Base-by-base conservation (phyloP, 2,797 vertebrate species). In the Acanthurus leucopareius region DNA sequence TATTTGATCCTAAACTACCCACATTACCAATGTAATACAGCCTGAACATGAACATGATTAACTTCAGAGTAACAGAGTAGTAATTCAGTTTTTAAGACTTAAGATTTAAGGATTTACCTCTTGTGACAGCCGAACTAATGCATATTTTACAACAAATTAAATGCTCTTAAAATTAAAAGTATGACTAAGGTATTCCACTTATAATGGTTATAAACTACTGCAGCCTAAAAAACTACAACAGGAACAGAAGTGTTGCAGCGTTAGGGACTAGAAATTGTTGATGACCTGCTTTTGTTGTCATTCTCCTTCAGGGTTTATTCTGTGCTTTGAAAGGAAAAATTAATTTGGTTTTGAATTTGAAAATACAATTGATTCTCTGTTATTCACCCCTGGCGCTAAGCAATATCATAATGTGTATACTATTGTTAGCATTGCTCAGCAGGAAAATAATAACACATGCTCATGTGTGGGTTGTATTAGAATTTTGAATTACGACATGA, bases 281-380 rank as follows among this genome's bases (percentile, higher is more conserved):
- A 56, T 70, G 57, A 28, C 6, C 65, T 64, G 42, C 49, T 59
- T 73, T 60, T 75, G 65, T 68, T 69, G 40, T 54, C 56, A 38
- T 62, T 75, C 67, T 60, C 81, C 64, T 88, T 61, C 13, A 4
- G 83, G 74, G 69, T 85, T 84, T 75, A 64, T 75, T 63, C 38
- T 66, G 45, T 4, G 64, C 75, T 79, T 70, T 73, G 59, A 79
- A 72, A 78, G 65, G 25, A 54, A 83, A 86, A 84, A 86, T 87
- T 80, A 73, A 90, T 92, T 90, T 89, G 69, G 54, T 85, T 86
- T 84, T 85, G 72, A 87, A 91, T 90, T 83, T 35, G 59, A 85
- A 87, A 89, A 86, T 72, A 74, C 59, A 85, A 62, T 80, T 25
- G 51, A 77, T 58, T 77, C 78, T 32, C 52, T 80, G 77, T 77